phyloP scores from a whole-genome alignment of 2,797 vertebrate genomes.

The Lophura swinhoii region DNA sequence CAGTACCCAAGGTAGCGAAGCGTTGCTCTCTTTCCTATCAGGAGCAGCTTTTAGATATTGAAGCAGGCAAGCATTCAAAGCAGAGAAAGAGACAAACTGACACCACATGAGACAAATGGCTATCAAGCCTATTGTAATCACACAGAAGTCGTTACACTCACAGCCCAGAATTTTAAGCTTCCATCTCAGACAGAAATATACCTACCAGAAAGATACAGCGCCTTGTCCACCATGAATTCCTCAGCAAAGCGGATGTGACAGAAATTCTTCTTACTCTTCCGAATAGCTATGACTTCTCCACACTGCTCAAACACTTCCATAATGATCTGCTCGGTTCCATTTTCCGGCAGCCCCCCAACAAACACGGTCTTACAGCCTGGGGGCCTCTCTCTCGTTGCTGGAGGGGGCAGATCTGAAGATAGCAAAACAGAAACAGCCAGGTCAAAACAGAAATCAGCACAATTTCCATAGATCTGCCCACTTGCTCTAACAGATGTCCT shows the following conservation, averaged over 20 bases:
- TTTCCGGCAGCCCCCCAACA: constrained; percentile 94
- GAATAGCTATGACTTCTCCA: constrained; percentile 92
- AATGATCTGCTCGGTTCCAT: constrained; percentile 91
- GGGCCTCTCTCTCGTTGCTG: constrained; percentile 92
- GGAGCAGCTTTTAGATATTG: neutral
- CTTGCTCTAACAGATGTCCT: neutral
- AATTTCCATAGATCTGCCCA: neutral
- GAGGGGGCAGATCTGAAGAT: constrained; percentile 90
- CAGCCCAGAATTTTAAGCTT: neutral
- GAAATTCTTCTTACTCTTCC: constrained; percentile 97
- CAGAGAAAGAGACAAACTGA: neutral
- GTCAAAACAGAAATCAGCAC: neutral
- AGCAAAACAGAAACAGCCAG: constrained; percentile 1
- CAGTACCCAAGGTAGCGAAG: neutral
- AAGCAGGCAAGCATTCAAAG: neutral
- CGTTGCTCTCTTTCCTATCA: neutral
- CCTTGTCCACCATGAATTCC: constrained; percentile 94
- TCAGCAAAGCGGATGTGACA: constrained; percentile 95
- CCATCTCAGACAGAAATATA: neutral
- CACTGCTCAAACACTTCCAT: constrained; percentile 95
- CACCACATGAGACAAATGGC: neutral
- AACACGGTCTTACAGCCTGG: constrained; percentile 97
- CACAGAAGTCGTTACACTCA: neutral
- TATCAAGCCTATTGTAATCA: neutral
- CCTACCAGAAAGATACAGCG: constrained; percentile 93